These are phyloP conservation scores for Taphrorychus bicolor DNA, from an alignment of 2,888 invertebrate genomes.

Conservation along the genomic window DNA sequence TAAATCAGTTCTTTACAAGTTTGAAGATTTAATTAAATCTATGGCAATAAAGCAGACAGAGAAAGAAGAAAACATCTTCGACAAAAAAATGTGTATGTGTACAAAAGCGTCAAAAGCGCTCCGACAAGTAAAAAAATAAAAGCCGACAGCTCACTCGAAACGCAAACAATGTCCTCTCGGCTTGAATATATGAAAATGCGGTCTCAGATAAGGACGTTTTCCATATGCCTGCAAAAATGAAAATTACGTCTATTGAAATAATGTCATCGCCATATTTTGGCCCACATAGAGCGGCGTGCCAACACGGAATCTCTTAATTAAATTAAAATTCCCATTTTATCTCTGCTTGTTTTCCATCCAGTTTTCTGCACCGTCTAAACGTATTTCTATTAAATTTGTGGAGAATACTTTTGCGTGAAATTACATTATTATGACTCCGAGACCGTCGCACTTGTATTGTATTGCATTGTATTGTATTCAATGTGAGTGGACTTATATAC, in stretches of 20 bases:
- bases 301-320: slow-evolving; percentile 19
- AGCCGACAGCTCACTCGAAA: background rate
- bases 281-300: background rate
- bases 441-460: no score
- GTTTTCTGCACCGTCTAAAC: slow-evolving; percentile 19
- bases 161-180: background rate
- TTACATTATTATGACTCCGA: no score
- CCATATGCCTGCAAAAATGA: slow-evolving; percentile 7
- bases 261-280: slow-evolving; percentile 28
- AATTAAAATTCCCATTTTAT: slow-evolving; percentile 26
- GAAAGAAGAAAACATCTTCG: no score
- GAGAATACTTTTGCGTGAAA: no score
- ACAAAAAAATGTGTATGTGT: no score
- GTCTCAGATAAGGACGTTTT: slow-evolving; percentile 11
- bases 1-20: no score
- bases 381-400: no score
- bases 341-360: slow-evolving; percentile 24
- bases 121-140: background rate
- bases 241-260: slow-evolving; percentile 22
- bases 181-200: background rate
- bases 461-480: no score
- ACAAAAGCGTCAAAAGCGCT: background rate
- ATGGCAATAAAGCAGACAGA: no score
- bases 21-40: no score
- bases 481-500: no score